Evolutionary conservation across 1,140 invertebrate species (phyloP).

Genomic region (Megalonaias nervosa): DNA sequence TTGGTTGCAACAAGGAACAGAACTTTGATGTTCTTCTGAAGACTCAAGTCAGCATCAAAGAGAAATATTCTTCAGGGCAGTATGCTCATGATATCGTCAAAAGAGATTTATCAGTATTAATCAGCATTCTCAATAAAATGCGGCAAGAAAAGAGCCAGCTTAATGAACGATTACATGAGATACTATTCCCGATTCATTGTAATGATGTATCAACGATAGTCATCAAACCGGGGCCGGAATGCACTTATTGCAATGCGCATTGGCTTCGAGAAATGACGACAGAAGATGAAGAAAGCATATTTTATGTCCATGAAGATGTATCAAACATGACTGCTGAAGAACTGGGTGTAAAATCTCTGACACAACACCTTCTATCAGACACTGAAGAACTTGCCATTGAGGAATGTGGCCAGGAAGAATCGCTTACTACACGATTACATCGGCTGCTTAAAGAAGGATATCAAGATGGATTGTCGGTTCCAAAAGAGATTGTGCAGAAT

Average conservation of each 20-base stretch:
- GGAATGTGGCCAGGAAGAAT: conserved; percentile 49
- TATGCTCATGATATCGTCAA: neutral
- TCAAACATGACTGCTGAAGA: conserved; percentile 23
- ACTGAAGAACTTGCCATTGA: conserved; percentile 33
- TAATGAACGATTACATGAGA: neutral
- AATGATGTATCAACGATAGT: conserved; percentile 16
- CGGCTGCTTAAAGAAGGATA: conserved; percentile 45
- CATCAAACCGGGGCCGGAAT: conserved; percentile 26
- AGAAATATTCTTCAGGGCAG: neutral
- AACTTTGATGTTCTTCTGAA: neutral
- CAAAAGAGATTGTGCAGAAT: conserved; percentile 71
- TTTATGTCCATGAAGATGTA: conserved; percentile 39
- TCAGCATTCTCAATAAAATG: conserved; percentile 10
- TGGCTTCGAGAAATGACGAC: conserved; percentile 7
- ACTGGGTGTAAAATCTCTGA: conserved; percentile 49
- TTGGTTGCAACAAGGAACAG: conserved; percentile 4
- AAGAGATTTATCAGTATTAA: neutral
- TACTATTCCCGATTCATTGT: conserved; percentile 10
- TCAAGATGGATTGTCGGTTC: conserved; percentile 55
- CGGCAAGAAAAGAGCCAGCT: neutral
- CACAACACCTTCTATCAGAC: conserved; percentile 23
- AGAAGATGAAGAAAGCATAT: conserved; percentile 35
- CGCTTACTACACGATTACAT: conserved; percentile 45
- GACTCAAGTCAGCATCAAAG: neutral
- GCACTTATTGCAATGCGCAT: conserved; percentile 1